Conservation (phyloP, 2,888 invertebrate species). For the Tachina fera region DNA sequence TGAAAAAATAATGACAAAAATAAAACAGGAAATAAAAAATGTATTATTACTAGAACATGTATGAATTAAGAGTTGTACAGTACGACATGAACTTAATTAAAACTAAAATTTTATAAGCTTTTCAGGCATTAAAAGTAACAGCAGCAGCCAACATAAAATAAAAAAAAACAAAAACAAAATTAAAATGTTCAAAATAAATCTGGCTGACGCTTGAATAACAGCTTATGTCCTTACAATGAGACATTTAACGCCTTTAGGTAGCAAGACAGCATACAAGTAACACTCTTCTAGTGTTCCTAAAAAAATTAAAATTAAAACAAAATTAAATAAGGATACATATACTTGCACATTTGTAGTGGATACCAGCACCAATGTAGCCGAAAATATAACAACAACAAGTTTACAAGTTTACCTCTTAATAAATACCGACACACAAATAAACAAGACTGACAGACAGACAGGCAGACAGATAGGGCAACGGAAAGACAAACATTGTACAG, state of each 20-base stretch:
- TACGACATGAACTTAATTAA: slow-evolving; percentile 70
- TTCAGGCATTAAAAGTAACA: slow-evolving; percentile 46
- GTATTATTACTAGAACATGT: slow-evolving; percentile 51
- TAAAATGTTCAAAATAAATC: slow-evolving; percentile 61
- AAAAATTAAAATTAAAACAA: no score
- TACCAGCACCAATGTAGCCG: slow-evolving; percentile 36
- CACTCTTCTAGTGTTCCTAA: slow-evolving; percentile 23
- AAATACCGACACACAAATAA: slow-evolving; percentile 28
- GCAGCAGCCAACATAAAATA: slow-evolving; percentile 30
- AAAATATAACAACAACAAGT: slow-evolving; percentile 60
- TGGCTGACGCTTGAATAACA: slow-evolving; percentile 67
- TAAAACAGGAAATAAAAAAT: slow-evolving; percentile 28
- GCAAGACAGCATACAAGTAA: slow-evolving; percentile 54
- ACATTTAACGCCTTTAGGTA: slow-evolving; percentile 69
- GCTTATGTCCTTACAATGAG: slow-evolving; percentile 64
- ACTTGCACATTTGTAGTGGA: neutral
- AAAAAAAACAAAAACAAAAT: slow-evolving; percentile 43
- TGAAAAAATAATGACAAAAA: slow-evolving; percentile 57
- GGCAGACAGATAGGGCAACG: neutral
- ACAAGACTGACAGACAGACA: neutral
- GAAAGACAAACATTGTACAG: neutral
- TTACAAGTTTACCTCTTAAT: slow-evolving; percentile 43
- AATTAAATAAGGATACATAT: slow-evolving; percentile 12
- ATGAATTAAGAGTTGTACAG: slow-evolving; percentile 67
- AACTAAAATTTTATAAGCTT: slow-evolving; percentile 71